Evolutionary conservation across 2,888 invertebrate genomes (phyloP), one percentile per base, ranked within the genome.

Genomic region (Helleia helle): DNA sequence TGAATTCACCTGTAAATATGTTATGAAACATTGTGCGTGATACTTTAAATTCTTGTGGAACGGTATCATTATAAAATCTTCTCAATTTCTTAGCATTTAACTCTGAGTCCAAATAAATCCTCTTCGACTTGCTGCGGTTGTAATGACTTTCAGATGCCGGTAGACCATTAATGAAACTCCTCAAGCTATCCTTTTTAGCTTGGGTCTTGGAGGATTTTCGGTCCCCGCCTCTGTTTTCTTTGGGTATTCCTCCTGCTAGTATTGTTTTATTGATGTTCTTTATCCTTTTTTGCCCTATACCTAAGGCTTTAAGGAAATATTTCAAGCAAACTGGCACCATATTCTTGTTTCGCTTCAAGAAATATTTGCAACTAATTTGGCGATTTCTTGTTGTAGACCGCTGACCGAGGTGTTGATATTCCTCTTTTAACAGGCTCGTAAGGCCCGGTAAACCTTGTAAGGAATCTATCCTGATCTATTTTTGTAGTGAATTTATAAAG

Each of bases 141-240:
- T 58, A 57, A 38, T 59, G 57, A 39, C 50, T 51, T 49, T 58
- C 56, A 15, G 44, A 53, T 24, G 57, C 55, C 42, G 46, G 50
- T 36, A 56, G 42, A 24, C 40, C 37, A 25, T 38, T 27, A 26
- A 58, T 41, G 40, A 55, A 58, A 11, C 52, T 13, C 30, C 50
- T 39, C 11, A 58, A 41, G 34, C 34, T 46, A 25, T 55, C 42
- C 46, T 53, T 55, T 47, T 57, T 56, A 17, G 49, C 31, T 36
- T 41, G 42, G 41, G 44, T 46, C 52, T 56, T 8, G 41, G n/a
- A 18, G 36, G 44, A 28, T 47, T 48, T 18, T 44, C n/a, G 34
- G 40, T 47, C 49, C 6, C 57, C 53, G 41, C 55, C 53, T 36
- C 53, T 43, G 13, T 44, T 52, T 43, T 56, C 56, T 46, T 44